phyloP scores from a whole-genome alignment of 2,113 vertebrate species.

The Saguinus midas region DNA sequence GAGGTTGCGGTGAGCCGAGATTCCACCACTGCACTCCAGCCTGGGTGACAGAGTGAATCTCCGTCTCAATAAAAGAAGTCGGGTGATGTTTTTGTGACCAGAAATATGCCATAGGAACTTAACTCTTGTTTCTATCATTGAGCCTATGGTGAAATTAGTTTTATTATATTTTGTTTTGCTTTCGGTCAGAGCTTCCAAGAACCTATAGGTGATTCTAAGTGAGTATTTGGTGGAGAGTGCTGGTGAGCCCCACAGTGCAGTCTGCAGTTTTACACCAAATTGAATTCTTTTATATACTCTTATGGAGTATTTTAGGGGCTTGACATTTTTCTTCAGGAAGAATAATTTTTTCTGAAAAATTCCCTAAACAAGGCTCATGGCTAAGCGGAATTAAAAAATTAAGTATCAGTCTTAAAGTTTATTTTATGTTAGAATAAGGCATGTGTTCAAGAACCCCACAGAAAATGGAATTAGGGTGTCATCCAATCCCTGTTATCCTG shows the following conservation, averaged over 20 bases:
- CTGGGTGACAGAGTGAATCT: too few relatives aligned
- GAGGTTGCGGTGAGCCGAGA: too few relatives aligned
- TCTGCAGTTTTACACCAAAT: neutral
- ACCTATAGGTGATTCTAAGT: neutral
- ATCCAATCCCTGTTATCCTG: neutral
- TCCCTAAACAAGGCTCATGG: neutral
- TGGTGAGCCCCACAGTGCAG: rapidly evolving
- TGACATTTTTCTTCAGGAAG: neutral
- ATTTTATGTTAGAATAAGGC: neutral
- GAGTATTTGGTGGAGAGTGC: neutral
- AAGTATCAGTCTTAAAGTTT: neutral
- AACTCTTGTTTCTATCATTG: neutral
- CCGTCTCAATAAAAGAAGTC: neutral
- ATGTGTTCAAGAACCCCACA: neutral
- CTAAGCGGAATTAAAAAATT: neutral
- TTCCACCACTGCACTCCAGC: too few relatives aligned
- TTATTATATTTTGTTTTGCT: neutral
- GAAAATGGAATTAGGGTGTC: neutral
- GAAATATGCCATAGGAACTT: neutral
- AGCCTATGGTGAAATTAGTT: neutral
- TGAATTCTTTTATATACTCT: neutral
- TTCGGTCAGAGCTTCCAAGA: neutral
- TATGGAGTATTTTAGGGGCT: neutral
- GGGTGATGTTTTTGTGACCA: neutral
- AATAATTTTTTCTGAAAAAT: neutral